phyloP scores from a whole-genome alignment of 2,113 vertebrate species.

The Zosterops hypoxanthus region DNA sequence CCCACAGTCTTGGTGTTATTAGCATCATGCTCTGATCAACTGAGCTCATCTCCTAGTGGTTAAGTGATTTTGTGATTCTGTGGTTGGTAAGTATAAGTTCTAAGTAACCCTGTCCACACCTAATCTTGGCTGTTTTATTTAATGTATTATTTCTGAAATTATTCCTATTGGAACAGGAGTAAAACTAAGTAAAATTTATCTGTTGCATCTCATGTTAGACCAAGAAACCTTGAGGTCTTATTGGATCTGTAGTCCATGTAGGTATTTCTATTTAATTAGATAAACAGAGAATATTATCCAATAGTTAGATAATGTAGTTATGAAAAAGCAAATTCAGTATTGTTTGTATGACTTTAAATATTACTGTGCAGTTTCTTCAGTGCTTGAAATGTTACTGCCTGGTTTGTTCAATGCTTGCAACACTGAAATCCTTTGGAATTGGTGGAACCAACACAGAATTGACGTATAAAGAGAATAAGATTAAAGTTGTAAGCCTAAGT shows the following conservation, averaged over 20 bases:
- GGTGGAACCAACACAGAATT: not conserved
- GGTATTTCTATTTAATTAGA: not conserved
- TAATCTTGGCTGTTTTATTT: not conserved
- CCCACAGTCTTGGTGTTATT: not conserved
- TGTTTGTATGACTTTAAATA: not conserved
- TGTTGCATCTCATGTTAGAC: not conserved
- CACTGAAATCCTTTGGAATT: not conserved
- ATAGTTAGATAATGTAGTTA: not conserved
- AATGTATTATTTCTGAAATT: not conserved
- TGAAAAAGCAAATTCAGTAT: not conserved
- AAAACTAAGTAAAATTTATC: not conserved
- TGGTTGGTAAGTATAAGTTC: not conserved
- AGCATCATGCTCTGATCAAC: not conserved
- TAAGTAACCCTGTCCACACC: not conserved
- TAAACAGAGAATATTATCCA: not conserved
- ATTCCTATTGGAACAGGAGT: not conserved
- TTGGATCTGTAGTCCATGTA: not conserved
- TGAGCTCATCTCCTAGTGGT: not conserved
- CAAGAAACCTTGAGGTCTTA: not conserved
- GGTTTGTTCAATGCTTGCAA: not conserved
- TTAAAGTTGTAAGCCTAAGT: conserved; percentile 18
- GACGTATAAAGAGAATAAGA: not conserved
- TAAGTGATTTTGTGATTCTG: not conserved
- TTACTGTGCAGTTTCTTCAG: not conserved
- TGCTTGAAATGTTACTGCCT: not conserved